These are phyloP conservation scores for Tyto alba DNA, from an alignment of 2,113 vertebrate species.

Conservation along the genomic window DNA sequence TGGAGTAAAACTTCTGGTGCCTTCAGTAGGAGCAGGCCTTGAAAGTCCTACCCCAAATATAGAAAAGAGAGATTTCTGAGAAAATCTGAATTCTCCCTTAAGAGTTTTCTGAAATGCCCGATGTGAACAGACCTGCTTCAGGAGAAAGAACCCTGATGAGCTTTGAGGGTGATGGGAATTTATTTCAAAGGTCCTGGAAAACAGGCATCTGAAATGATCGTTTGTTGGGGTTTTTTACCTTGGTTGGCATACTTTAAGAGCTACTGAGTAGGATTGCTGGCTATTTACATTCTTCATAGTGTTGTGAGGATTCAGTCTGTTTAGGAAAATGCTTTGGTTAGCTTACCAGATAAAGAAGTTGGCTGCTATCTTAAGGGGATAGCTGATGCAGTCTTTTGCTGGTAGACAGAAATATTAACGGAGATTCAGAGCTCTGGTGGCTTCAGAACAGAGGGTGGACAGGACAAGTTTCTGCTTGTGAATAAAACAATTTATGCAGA, in stretches of 20 bases:
- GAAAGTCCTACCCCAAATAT: not conserved
- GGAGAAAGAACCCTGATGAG: not conserved
- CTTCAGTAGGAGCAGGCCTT: not conserved
- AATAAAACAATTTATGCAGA: not conserved
- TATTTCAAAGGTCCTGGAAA: not conserved
- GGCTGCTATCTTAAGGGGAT: not conserved
- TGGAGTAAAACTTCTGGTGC: not conserved
- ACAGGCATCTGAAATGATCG: not conserved
- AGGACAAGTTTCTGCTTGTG: not conserved
- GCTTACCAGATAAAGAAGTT: not conserved
- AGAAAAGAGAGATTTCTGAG: not conserved
- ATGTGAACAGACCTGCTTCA: not conserved
- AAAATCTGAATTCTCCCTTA: not conserved
- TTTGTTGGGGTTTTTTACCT: not conserved
- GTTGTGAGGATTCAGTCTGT: not conserved
- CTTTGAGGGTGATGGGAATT: not conserved
- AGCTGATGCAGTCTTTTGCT: not conserved
- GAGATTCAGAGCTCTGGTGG: not conserved
- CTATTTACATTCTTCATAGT: not conserved
- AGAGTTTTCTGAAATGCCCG: not conserved
- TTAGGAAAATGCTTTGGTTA: not conserved
- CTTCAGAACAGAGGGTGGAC: not conserved
- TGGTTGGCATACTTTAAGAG: not conserved
- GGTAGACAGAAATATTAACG: not conserved
- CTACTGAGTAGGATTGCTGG: not conserved